These are phyloP conservation scores for Xestoiulus laeticollis DNA, from an alignment of 2,888 invertebrate genomes.

Conservation along the genomic window DNA sequence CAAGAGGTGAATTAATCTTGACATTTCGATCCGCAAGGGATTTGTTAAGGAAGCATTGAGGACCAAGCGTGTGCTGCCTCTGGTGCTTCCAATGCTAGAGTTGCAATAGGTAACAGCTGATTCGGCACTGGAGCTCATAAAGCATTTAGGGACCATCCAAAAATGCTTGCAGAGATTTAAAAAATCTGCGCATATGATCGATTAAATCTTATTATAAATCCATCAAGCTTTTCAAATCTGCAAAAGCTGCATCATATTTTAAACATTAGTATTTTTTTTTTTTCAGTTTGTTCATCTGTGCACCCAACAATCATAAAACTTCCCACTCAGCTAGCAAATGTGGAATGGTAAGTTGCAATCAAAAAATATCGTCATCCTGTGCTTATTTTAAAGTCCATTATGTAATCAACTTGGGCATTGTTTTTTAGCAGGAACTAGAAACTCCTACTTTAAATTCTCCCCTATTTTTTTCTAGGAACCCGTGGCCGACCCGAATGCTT, in stretches of 20 bases:
- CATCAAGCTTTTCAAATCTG: too few species aligned
- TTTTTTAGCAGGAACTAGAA: neutral
- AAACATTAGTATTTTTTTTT: too few species aligned
- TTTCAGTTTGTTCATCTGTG: constrained; percentile 22
- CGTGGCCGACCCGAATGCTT: constrained; percentile 54
- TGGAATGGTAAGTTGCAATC: constrained; percentile 27
- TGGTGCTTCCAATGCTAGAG: neutral
- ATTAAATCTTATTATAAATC: too few species aligned
- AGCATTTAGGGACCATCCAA: neutral
- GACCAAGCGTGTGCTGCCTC: neutral
- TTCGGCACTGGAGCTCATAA: neutral
- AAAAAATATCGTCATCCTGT: neutral
- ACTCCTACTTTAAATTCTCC: neutral
- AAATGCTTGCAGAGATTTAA: neutral
- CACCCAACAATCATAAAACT: neutral
- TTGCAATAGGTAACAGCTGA: neutral
- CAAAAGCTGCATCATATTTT: too few species aligned
- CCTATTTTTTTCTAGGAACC: constrained; percentile 54
- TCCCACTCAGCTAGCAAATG: constrained; percentile 4
- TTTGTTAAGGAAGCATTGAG: neutral
- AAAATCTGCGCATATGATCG: too few species aligned
- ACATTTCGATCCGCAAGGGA: neutral
- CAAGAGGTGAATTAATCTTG: neutral
- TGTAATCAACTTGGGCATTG: neutral
- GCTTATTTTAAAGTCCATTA: neutral